A percentile compares a stretch with the other conserved stretches of the same genome.
Conservation (phyloP, 2,797 vertebrate species). For the Poecilia picta region DNA sequence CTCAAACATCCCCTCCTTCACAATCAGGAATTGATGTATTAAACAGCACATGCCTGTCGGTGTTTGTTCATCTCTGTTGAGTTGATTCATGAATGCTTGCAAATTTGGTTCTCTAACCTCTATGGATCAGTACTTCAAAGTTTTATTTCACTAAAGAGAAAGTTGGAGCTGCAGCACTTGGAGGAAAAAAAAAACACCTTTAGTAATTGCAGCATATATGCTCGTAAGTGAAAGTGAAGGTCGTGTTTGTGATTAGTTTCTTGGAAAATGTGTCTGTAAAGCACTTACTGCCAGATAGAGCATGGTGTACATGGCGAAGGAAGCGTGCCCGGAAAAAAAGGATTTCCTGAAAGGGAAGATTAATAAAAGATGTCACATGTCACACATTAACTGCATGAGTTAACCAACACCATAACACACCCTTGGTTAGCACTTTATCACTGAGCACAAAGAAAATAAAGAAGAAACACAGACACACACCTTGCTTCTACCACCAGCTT, state of each 20-base stretch:
- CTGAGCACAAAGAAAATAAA: not conserved
- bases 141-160: slow-evolving; percentile 35
- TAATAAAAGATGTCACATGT: slow-evolving; percentile 40
- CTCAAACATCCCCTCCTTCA: slow-evolving; percentile 67
- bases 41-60: slow-evolving; percentile 45
- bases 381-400: slow-evolving; percentile 44
- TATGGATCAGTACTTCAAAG: not conserved
- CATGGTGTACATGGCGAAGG: slow-evolving; percentile 86
- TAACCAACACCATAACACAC: slow-evolving; percentile 2
- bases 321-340: slow-evolving; percentile 86
- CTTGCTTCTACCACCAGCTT: slow-evolving; percentile 79
- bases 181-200: slow-evolving; percentile 11
- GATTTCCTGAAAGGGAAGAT: slow-evolving; percentile 82
- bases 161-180: slow-evolving; percentile 30
- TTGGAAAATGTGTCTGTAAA: slow-evolving; percentile 17
- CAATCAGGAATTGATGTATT: slow-evolving; percentile 60
- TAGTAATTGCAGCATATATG: slow-evolving; percentile 35
- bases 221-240: slow-evolving; percentile 48
- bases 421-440: slow-evolving; percentile 30
- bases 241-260: slow-evolving; percentile 31
- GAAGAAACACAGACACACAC: slow-evolving; percentile 49
- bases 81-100: slow-evolving; percentile 47
- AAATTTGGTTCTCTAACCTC: slow-evolving; percentile 30
- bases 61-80: slow-evolving; percentile 57
- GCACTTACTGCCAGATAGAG: slow-evolving; percentile 85